Base-by-base conservation (phyloP, 2,888 invertebrate genomes). In the Morpho achilles region DNA sequence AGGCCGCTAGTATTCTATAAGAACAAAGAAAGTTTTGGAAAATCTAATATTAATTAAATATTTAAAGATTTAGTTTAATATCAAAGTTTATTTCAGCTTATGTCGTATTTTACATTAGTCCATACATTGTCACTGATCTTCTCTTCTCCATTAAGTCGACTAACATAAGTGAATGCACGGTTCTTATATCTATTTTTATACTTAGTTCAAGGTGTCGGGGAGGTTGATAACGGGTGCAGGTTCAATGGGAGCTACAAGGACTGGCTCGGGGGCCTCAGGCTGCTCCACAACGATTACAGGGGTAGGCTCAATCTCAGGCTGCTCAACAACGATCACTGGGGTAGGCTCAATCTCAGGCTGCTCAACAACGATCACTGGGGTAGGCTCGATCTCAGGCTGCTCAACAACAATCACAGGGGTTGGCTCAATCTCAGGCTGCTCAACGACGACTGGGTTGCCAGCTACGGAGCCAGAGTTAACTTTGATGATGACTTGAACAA, bases 191-290 rank as follows among this genome's bases (percentile, higher is more conserved):
- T 32, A 32, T 32, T 32, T 32, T 32, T 32, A 32, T 32, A 32
- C 32, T 45, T 45, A 45, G 10, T 45, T 45, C 9, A 45, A 10
- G 45, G n/a, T n/a, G 9, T 45, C 45, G 10, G 45, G 45, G 10
- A 45, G 45, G 45, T 9, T 45, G 45, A 43, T 9, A 43, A 43
- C 42, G 42, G 42, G 42, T 43, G 42, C 42, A 9, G 59, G 58
- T 48, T 61, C 60, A 40, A 61, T 63, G 43, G 68, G 68, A 63
- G 66, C 62, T 50, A 54, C 16, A 32, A 54, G 47, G 23, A 54
- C 48, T 7, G 71, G 69, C 9, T 67, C 58, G 5, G 54, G 41
- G 23, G 44, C 9, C 9, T 39, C 49, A 42, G 59, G 42, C 7
- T 58, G 9, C 22, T 58, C 58, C 40, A 46, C 49, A 44, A 55